Evolutionary conservation across 2,888 invertebrate species (phyloP), one percentile per base, ranked within the genome.

Genomic region (Tribolium freemani): DNA sequence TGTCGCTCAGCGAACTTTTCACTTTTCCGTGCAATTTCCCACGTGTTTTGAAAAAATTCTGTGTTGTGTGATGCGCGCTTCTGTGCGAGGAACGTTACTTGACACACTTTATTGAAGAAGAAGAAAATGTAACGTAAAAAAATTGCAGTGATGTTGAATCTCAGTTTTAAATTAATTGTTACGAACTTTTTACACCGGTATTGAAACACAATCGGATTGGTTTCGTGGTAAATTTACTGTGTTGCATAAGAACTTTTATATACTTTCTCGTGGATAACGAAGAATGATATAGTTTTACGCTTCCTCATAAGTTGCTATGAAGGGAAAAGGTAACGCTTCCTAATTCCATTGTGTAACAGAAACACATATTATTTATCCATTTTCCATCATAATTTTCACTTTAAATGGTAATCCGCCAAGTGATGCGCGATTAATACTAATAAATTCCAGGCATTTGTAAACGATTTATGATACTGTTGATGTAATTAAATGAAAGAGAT

Each of bases 201-300:
- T 46, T 60, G 46, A 60, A 63, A 50, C 9, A 53, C 20, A 63
- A 51, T 51, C 38, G 5, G 4, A 50, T 63, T 38, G 63, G 51
- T 61, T 61, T 61, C 30, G 61, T 50, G 50, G 50, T 63, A 38
- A 31, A 50, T 38, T 63, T 63, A 9, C 53, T 66, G 48, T 48
- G 66, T 66, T 66, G 46, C 54, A 56, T 66, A 54, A 66, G 11
- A 54, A 54, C 46, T 66, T 56, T 66, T 66, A 66, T 54, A 20
- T 20, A 66, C 54, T 66, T 66, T 66, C 66, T 46, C 66, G 38
- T 50, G 53, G 13, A 66, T 26, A 45, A 66, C 10, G 38, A 53
- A 54, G 66, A 66, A 66, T 66, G 66, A 46, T 54, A 56, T 66
- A 26, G 54, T 56, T 54, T n/a, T 21, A 21, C 9, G 11, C 31